Evolutionary conservation across 2,888 invertebrate species (phyloP), one percentile per base, ranked within the genome.

Genomic region (Blastobasis adustella): DNA sequence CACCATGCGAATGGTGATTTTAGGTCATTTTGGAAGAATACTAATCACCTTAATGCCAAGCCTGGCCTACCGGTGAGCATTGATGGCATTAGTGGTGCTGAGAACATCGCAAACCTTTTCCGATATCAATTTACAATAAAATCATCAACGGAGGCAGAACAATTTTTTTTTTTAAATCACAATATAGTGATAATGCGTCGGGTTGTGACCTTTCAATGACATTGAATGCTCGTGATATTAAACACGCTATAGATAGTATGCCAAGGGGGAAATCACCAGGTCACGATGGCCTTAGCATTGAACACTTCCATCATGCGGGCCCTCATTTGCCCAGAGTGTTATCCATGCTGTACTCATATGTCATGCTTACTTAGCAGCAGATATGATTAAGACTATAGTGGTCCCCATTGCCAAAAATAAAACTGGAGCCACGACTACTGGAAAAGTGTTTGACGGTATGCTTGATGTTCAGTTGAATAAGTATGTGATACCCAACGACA

Each of bases 321-420:
- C 9, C 36, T 10, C 45, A 45, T 23, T 10, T 45, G 4, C 45
- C 10, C 5, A 45, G 45, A 36, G 45, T 45, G 23, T 10, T 45
- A 7, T 37, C 23, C n/a, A 42, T 50, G 38, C 37, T 43, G 36
- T 43, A 38, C 10, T 38, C 1, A 10, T 38, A n/a, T 49, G 43
- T 36, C 42, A 49, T 37, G 10, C 41, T 7, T 49, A 49, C 42
- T 10, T 49, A 41, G 42, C 48, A 5, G 23, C 23, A 6, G 48
- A 45, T 8, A 36, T 50, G 37, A 53, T 53, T 52, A 49, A 49
- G 37, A 54, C 54, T 10, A 46, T 56, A 0, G 54, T 56, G 10
- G 54, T 57, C 5, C 57, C 57, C 7, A 42, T 57, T n/a, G 41
- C 49, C 4, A 57, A 57, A 47, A 56, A 54, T 37, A 52, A 49